Evolutionary conservation across 2,113 vertebrate genomes (phyloP), one percentile per base, ranked within the genome.

Genomic region (Pseudopipra pipra): DNA sequence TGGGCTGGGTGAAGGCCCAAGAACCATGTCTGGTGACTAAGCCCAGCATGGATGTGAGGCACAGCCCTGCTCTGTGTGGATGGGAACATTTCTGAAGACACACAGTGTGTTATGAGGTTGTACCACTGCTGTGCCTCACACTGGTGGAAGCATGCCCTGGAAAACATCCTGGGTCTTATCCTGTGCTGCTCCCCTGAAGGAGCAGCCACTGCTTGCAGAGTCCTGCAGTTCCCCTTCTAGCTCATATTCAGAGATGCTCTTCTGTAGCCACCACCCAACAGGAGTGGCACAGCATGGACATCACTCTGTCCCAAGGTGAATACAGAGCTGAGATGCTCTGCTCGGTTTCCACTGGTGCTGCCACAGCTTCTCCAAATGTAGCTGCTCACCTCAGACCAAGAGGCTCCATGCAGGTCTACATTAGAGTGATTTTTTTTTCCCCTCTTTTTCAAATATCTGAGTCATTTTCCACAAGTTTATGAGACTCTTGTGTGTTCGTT

Each of bases 401-500:
- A 51, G n/a, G n/a, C 59, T n/a, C 55, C 68, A 25, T 27, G 22
- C 18, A 76, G 56, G 11, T 73, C 65, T 55, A 31, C 17, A 2
- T 72, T 39, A 37, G n/a, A 55, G 43, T 7, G 31, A 24, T 10
- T 12, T 24, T 55, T 24, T 55, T 89, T 58, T 31, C 3, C 3
- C 22, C 54, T 87, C 37, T 52, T 94, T 58, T 62, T 71, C 82
- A 93, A 95, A 54, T 52, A 85, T 74, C 89, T 94, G 96, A 97
- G 94, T 97, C 27, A 96, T 95, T 97, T 97, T 92, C 96, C 90
- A 95, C 56, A 94, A 43, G 18, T 83, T 96, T 90, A 92, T 61
- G 94, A 95, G 89, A 58, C 73, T 91, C 52, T 13, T 84, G 43
- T 90, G 84, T 91, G 54, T 85, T 63, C n/a, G 6, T 17, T 94